phyloP scores from a whole-genome alignment of 2,113 vertebrate genomes.

The Rhipidura dahli region DNA sequence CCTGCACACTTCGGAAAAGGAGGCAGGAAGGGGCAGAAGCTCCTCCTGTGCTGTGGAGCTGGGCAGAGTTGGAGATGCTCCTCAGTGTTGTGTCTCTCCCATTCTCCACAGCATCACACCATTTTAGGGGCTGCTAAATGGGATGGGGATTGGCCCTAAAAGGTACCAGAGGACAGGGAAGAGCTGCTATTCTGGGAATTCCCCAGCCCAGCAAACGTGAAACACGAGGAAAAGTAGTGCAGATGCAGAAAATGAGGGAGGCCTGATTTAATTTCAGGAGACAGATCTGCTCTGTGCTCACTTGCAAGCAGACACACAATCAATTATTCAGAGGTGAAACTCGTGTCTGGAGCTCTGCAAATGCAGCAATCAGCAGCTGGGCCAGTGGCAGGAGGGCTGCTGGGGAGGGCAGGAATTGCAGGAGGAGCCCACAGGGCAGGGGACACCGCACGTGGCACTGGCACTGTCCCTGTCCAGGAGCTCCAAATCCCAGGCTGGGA shows the following conservation, averaged over 20 bases:
- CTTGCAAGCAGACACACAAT: not conserved
- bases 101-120: not conserved
- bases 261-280: slow-evolving; percentile 1
- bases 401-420: not conserved
- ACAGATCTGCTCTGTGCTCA: not conserved
- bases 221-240: not conserved
- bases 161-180: not conserved
- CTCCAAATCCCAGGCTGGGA: not conserved
- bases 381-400: not conserved
- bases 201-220: not conserved
- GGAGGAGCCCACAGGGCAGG: not conserved
- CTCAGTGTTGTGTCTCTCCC: not conserved
- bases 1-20: not conserved
- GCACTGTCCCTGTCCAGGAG: not conserved
- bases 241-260: not conserved
- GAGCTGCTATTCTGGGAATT: not conserved
- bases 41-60: not conserved
- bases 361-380: not conserved
- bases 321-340: not conserved
- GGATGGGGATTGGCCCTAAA: not conserved
- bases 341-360: not conserved
- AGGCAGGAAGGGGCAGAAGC: not conserved
- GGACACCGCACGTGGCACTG: not conserved
- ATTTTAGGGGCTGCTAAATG: not conserved
- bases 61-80: not conserved